A percentile compares a stretch with the other conserved stretches of the same genome.
Conservation (phyloP, 1,140 invertebrate genomes). For the Latrodectus geometricus region DNA sequence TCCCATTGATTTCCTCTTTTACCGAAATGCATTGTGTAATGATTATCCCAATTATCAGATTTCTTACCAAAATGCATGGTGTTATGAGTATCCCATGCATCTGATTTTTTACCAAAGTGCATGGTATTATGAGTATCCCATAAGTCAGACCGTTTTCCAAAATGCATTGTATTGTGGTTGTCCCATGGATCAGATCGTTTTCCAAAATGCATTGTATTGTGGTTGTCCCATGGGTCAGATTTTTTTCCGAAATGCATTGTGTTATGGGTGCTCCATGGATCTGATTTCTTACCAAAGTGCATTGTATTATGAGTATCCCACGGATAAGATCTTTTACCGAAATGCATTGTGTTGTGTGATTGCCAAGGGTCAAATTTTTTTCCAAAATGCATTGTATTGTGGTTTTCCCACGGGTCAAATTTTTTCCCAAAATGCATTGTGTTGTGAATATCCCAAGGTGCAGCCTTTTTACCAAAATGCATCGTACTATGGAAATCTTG, state of each 20-base stretch:
- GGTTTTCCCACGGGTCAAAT: conserved; percentile 12
- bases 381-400: conserved; percentile 46
- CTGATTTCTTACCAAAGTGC: conserved; percentile 31
- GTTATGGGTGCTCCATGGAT: neutral
- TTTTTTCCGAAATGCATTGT: conserved; percentile 25
- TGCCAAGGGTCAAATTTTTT: conserved; percentile 12
- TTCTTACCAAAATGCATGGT: conserved; percentile 21
- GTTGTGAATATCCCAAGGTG: conserved; percentile 21
- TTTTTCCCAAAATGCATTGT: conserved; percentile 52
- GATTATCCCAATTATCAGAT: conserved; percentile 1
- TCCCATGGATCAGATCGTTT: conserved; percentile 17
- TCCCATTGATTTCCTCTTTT: conserved; percentile 8
- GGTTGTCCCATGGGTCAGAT: neutral
- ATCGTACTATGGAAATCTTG: conserved; percentile 1
- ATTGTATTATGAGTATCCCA: conserved; percentile 22
- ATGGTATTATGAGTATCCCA: conserved; percentile 1
- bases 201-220: conserved; percentile 26
- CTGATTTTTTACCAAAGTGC: conserved; percentile 36
- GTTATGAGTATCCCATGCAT: neutral
- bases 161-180: conserved; percentile 22
- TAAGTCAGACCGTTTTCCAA: conserved; percentile 1
- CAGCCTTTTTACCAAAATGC: conserved; percentile 18
- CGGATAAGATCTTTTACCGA: conserved; percentile 21
- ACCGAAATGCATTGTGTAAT: conserved; percentile 34
- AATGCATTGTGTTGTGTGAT: conserved; percentile 6